Evolutionary conservation across 2,797 vertebrate species (phyloP), one percentile per base, ranked within the genome.

Genomic region (Tragopan temminckii): DNA sequence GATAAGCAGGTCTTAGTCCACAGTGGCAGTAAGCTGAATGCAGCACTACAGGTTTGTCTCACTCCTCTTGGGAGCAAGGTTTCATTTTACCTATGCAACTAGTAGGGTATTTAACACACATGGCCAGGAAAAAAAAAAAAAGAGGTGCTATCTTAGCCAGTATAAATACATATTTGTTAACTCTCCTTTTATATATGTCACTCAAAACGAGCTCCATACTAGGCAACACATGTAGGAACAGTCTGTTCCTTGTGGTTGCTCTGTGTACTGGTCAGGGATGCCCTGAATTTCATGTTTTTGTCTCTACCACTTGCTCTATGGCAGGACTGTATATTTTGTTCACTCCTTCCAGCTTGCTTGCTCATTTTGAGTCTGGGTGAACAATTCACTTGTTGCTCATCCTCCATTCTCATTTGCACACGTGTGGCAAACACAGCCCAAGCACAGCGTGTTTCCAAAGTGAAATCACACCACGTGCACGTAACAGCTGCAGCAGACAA

Each of bases 361-460:
- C 46, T 53, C 20, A n/a, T 80, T 71, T 63, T 63, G 17, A 76
- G 36, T 63, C 8, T 38, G 13, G 36, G 31, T 25, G 77, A 94
- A 5, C 70, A 24, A 25, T 33, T 76, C 46, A 25, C 70, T 78
- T 62, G 59, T 71, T 4, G 80, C 88, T 85, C 91, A 63, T 76
- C 77, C 62, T 68, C 76, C 62, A 35, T 31, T 14, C 55, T 77
- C 50, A 36, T 75, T 67, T 72, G 52, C 82, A 40, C 25, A 1
- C 82, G 55, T n/a, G 89, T 89, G 85, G 70, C 89, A 94, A 83
- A 66, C 79, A 13, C 31, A 94, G 67, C 74, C 64, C 77, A 63
- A 93, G 80, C 70, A 82, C 46, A 52, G 85, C 85, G 62, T 72
- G 82, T 92, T 94, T 77, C 80, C 82, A 92, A 85, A 88, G 35